A percentile compares a stretch with the other conserved stretches of the same genome.
Conservation (phyloP, 2,888 invertebrate species). For the Eupithecia dodoneata region DNA sequence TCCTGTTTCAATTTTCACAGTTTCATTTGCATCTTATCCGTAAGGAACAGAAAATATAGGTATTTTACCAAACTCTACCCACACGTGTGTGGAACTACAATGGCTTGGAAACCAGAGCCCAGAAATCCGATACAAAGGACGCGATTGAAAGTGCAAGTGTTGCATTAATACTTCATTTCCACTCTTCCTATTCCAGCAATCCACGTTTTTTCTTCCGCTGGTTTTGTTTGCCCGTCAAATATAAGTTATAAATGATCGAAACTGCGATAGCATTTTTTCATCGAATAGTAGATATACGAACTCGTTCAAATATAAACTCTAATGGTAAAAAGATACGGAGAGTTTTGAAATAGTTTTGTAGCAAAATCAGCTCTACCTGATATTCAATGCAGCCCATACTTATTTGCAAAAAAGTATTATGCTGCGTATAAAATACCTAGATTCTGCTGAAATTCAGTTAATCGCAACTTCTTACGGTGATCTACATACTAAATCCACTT, state of each 20-base stretch:
- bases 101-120: conserved; percentile 59
- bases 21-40: background rate
- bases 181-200: conserved; percentile 70
- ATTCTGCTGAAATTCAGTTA: background rate
- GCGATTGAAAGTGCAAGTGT: conserved; percentile 83
- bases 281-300: conserved; percentile 47
- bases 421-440: background rate
- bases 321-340: conserved; percentile 3
- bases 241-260: conserved; percentile 82
- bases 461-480: background rate
- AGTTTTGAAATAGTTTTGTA: background rate
- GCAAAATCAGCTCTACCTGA: conserved; percentile 5
- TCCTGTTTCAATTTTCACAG: background rate
- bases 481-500: too few species aligned
- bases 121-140: conserved; percentile 65
- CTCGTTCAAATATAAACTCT: conserved; percentile 45
- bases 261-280: conserved; percentile 76
- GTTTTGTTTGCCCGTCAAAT: conserved; percentile 79
- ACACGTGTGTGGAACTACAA: conserved; percentile 52
- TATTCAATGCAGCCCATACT: background rate
- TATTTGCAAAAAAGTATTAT: background rate
- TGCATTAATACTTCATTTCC: conserved; percentile 81
- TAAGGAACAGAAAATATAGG: background rate
- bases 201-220: conserved; percentile 68
- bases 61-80: conserved; percentile 33